Conservation (phyloP, 2,888 invertebrate genomes). For the Machimus atricapillus region DNA sequence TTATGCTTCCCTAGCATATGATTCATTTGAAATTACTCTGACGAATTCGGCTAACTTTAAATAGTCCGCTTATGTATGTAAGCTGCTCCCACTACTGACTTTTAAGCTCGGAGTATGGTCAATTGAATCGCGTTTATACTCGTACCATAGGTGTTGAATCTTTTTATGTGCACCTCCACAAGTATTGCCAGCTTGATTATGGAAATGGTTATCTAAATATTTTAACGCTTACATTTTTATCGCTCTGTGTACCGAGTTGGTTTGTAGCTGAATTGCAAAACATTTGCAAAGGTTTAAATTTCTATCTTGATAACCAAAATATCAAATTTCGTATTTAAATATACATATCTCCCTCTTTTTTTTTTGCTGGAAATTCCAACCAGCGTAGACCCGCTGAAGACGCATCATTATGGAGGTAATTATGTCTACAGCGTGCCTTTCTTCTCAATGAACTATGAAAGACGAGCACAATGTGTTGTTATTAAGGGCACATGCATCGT, state of each 20-base stretch:
- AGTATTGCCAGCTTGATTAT: background rate
- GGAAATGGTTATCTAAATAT: background rate
- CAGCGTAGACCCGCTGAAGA: background rate
- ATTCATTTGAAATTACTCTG: background rate
- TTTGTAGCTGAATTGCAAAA: background rate
- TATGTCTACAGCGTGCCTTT: background rate
- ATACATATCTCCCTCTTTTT: background rate
- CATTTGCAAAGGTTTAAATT: background rate
- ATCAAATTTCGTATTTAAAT: background rate
- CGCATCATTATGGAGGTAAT: background rate
- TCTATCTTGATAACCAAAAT: background rate
- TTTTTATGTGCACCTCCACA: background rate
- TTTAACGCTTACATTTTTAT: background rate
- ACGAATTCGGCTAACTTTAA: background rate
- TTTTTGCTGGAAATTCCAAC: background rate
- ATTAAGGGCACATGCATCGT: background rate
- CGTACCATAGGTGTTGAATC: background rate
- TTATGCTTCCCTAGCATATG: background rate
- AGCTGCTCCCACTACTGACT: background rate
- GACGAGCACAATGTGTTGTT: background rate
- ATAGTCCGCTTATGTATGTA: background rate
- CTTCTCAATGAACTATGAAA: background rate
- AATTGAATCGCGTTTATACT: background rate
- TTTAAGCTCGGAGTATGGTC: background rate
- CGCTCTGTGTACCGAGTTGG: background rate